Conservation (phyloP, 2,888 invertebrate species). For the Cacoxenus indagator region DNA sequence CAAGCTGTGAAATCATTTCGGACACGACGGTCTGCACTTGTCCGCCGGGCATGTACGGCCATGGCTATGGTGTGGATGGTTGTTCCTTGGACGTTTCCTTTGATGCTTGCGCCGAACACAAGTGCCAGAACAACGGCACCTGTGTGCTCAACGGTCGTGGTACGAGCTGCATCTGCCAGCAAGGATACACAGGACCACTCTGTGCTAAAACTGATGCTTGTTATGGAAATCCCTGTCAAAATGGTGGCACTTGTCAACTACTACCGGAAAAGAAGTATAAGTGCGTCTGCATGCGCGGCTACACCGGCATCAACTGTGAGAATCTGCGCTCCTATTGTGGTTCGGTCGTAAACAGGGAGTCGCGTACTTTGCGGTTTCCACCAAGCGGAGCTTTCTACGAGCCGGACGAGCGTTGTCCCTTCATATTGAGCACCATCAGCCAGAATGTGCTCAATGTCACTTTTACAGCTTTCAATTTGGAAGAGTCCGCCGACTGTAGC, state of each 20-base stretch:
- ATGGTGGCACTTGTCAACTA: conserved; percentile 81
- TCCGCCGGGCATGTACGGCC: conserved; percentile 83
- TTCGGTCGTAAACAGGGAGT: conserved; percentile 69
- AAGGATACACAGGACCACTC: conserved; percentile 72
- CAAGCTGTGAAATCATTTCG: conserved; percentile 82
- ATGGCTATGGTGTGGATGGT: conserved; percentile 84
- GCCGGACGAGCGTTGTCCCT: conserved; percentile 81
- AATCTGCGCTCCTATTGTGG: conserved; percentile 76
- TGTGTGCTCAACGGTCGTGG: conserved; percentile 52
- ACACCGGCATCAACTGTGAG: conserved; percentile 79
- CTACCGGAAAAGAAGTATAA: conserved; percentile 57
- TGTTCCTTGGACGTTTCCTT: conserved; percentile 73
- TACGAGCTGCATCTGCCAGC: conserved; percentile 62
- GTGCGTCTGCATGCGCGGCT: conserved; percentile 79
- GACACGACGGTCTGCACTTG: conserved; percentile 81
- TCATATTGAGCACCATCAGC: conserved; percentile 79
- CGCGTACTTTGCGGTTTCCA: conserved; percentile 79
- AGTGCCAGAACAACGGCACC: conserved; percentile 75
- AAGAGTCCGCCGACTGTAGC: conserved; percentile 73
- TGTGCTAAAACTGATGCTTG: conserved; percentile 79
- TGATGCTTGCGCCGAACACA: conserved; percentile 72
- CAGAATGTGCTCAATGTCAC: conserved; percentile 83
- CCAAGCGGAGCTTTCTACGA: conserved; percentile 72
- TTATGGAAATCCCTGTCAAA: conserved; percentile 81
- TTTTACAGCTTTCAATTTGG: conserved; percentile 81